phyloP scores from a whole-genome alignment of 2,888 invertebrate genomes.

The Eudasyphora cyanicolor region DNA sequence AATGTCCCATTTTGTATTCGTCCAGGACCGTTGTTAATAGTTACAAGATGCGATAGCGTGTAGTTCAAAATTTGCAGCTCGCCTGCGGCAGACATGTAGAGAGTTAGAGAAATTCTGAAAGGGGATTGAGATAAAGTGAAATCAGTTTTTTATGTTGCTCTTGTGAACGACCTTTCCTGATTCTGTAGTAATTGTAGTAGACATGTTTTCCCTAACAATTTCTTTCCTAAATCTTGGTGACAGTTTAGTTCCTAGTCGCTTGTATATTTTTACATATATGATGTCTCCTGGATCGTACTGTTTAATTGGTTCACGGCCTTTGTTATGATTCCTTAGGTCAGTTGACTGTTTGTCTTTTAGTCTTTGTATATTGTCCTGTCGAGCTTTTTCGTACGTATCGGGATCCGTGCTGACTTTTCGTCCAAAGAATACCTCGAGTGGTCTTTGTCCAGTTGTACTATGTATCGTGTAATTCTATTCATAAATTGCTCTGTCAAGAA shows the following conservation, averaged over 20 bases:
- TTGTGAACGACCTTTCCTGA: constrained; percentile 37
- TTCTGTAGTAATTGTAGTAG: constrained; percentile 23
- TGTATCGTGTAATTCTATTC: constrained; percentile 62
- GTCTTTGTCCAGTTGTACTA: constrained; percentile 56
- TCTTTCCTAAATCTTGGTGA: constrained; percentile 27
- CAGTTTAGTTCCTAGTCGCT: constrained; percentile 64
- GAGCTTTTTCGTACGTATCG: constrained; percentile 12
- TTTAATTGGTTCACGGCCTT: constrained; percentile 55
- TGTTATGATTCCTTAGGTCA: constrained; percentile 48
- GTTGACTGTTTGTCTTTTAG: constrained; percentile 20
- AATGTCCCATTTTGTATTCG: constrained; percentile 30
- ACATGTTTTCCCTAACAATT: constrained; percentile 33
- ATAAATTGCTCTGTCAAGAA: constrained; percentile 38
- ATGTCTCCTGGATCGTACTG: constrained; percentile 58
- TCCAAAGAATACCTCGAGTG: constrained; percentile 61
- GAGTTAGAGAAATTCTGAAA: constrained; percentile 10
- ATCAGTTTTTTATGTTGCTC: constrained; percentile 42
- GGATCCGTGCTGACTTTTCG: constrained; percentile 15
- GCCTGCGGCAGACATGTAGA: background rate
- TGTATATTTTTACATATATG: constrained; percentile 63
- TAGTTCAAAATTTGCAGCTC: constrained; percentile 37
- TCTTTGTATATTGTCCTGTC: constrained; percentile 22
- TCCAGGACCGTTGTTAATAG: background rate
- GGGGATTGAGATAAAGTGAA: constrained; percentile 3
- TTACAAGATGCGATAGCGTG: constrained; percentile 2